Evolutionary conservation across 2,888 invertebrate genomes (phyloP).

Genomic region (Leucophenga montana): DNA sequence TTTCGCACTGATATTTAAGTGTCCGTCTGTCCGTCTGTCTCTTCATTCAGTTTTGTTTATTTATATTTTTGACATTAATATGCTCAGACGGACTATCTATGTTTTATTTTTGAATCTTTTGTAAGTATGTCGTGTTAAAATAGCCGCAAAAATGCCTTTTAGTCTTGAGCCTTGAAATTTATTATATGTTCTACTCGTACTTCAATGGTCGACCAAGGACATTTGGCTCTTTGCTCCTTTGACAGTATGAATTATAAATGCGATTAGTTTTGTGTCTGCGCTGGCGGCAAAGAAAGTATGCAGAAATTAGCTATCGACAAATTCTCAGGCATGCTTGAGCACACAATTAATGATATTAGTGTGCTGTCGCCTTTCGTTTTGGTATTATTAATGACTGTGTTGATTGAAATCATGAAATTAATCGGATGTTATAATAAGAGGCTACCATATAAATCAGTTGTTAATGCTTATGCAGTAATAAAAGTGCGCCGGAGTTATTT

Average conservation of each 20-base stretch:
- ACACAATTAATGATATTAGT: background rate
- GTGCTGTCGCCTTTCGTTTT: background rate
- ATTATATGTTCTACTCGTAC: background rate
- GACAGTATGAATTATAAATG: background rate
- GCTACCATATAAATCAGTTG: too few species aligned
- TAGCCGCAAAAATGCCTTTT: background rate
- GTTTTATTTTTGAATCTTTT: background rate
- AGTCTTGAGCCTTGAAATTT: background rate
- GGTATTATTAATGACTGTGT: background rate
- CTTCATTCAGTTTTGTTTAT: background rate
- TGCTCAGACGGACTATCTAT: background rate
- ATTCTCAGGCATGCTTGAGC: background rate
- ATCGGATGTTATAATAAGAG: background rate
- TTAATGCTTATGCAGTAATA: too few species aligned
- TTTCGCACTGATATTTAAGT: background rate
- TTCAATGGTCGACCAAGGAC: background rate
- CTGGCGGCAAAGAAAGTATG: background rate
- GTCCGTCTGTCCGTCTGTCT: background rate
- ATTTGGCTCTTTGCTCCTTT: background rate
- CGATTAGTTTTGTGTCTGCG: background rate
- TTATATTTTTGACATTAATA: background rate
- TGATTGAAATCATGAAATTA: conserved; percentile 10
- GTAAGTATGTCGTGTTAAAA: background rate
- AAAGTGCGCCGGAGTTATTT: too few species aligned
- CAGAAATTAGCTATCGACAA: conserved; percentile 7